Base-by-base conservation (phyloP, 2,888 invertebrate genomes). In the Uloborus plumipes region DNA sequence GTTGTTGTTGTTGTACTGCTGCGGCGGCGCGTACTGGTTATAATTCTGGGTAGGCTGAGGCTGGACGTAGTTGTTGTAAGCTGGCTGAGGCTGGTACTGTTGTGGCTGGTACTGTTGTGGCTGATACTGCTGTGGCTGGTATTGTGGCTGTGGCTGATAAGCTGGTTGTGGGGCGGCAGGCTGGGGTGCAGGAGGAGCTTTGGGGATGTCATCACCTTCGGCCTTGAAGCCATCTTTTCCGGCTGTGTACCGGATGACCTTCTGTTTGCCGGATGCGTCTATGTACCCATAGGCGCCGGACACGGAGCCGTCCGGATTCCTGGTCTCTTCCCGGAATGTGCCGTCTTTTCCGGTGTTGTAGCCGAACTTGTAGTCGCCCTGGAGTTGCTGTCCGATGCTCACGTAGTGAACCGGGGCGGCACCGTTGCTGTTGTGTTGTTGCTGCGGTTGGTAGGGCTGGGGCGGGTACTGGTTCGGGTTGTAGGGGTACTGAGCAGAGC, bases 201-300 rank as follows among this genome's bases (percentile, higher is more conserved):
- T 79, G 6, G 84, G 84, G 65, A 79, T 78, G 47, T 71, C 79
- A 15, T 85, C 86, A 2, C 84, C 84, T 20, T 84, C 82, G 22
- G 85, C 85, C 51, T 85, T 81, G 71, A 86, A 86, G 0, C 86
- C 86, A 51, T 85, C 81, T 49, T 86, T 85, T 11, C 86, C 86
- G 20, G 86, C 86, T 13, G 84, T 84, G 79, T 86, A 86, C 18
- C 77, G 73, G 61, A 86, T 85, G 61, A 86, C 18, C 66, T 77
- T 74, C 64, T 79, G 73, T 15, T 78, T 74, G 51, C 85, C 85
- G 16, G 73, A 67, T 15, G 80, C 79, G 22, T 85, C 85, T 26
- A 85, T 59, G 64, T 84, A 85, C 9, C 85, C 85, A 51, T 85
- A 85, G 11, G 85, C 83, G 22, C 85, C 85, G 22, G 77, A 75